Percentiles rank a stretch among this genome's conserved stretches.
Evolutionary conservation across 2,888 invertebrate genomes (phyloP).

Genomic region (Cyaniris semiargus): DNA sequence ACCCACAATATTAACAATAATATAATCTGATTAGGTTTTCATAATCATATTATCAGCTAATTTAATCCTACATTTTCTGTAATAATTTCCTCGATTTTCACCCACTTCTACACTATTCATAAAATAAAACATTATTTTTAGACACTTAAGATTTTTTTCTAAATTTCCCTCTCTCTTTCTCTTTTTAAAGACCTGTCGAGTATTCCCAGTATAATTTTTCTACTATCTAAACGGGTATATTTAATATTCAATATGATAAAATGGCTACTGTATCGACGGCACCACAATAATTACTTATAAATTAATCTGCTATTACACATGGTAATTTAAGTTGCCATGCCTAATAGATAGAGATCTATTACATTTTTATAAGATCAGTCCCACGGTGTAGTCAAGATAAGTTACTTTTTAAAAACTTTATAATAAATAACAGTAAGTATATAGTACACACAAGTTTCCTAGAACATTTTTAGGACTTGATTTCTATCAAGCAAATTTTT

Average conservation of each 20-base stretch:
- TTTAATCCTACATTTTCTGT: no score
- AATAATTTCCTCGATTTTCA: no score
- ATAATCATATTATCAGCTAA: no score
- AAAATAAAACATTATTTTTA: no score
- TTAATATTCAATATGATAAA: slow-evolving; percentile 31
- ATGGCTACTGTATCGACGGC: background rate
- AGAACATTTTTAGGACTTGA: no score
- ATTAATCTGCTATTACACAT: slow-evolving; percentile 20
- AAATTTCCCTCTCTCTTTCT: background rate
- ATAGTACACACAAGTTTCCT: no score
- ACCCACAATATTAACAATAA: no score
- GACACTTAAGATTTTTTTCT: background rate
- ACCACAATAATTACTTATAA: slow-evolving; percentile 18
- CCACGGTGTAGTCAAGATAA: background rate
- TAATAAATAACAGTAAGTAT: no score
- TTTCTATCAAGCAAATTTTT: no score
- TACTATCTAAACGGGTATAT: slow-evolving; percentile 4
- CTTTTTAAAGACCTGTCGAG: background rate
- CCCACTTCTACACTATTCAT: no score
- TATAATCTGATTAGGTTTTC: background rate
- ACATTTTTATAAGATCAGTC: background rate
- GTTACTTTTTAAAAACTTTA: background rate
- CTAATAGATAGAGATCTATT: slow-evolving; percentile 1
- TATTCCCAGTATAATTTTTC: background rate
- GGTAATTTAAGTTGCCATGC: slow-evolving; percentile 13